phyloP scores from a whole-genome alignment of 2,797 vertebrate genomes.

The Sus cebifrons region DNA sequence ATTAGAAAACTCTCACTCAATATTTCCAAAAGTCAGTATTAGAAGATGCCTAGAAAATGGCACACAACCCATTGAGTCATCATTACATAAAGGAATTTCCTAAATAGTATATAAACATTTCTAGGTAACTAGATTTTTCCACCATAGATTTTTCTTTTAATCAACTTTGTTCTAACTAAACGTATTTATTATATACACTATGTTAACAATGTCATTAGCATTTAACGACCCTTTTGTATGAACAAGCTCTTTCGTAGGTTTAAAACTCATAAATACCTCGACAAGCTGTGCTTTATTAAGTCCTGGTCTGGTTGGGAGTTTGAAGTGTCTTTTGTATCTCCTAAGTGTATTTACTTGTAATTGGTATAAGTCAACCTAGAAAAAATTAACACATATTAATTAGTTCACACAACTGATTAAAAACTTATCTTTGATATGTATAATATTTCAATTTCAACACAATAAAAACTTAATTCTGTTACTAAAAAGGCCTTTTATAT shows the following conservation, averaged over 20 bases:
- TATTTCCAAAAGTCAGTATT: conserved; percentile 48
- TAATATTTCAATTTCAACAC: conserved; percentile 32
- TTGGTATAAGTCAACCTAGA: conserved; percentile 93
- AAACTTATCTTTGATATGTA: conserved; percentile 62
- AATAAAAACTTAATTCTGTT: conserved; percentile 21
- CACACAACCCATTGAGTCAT: conserved; percentile 2
- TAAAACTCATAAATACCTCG: conserved; percentile 90
- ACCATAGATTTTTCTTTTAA: conserved; percentile 19
- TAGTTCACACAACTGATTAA: conserved; percentile 63
- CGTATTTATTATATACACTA: neutral
- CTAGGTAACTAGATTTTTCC: conserved; percentile 50
- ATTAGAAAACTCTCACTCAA: conserved; percentile 17
- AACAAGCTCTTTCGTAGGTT: conserved; percentile 45
- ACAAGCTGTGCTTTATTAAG: conserved; percentile 95
- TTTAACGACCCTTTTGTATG: conserved; percentile 21
- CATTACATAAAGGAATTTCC: conserved; percentile 31
- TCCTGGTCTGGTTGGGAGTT: conserved; percentile 93
- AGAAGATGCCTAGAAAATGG: conserved; percentile 19
- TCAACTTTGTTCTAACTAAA: conserved; percentile 44
- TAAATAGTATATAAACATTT: conserved; percentile 56
- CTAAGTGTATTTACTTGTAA: conserved; percentile 94
- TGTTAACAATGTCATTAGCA: conserved; percentile 59
- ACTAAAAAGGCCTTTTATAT: conserved; percentile 34
- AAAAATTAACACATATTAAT: conserved; percentile 78
- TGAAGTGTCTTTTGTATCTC: conserved; percentile 94